These are phyloP conservation scores for Ischnura elegans DNA, from an alignment of 2,888 invertebrate species.

Conservation along the genomic window DNA sequence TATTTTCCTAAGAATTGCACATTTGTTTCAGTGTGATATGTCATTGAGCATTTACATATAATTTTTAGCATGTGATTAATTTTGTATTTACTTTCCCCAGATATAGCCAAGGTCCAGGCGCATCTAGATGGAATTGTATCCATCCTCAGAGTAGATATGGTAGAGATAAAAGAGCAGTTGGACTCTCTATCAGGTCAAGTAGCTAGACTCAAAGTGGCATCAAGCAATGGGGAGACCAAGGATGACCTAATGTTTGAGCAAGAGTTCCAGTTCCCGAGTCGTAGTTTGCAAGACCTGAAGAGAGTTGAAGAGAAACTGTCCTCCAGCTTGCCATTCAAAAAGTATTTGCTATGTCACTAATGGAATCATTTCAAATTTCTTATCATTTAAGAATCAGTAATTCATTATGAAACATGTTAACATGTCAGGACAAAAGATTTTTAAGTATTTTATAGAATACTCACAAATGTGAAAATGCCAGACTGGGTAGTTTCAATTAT, in stretches of 20 bases:
- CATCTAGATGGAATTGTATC: not conserved
- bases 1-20: not conserved
- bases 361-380: no score
- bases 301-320: not conserved
- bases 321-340: no score
- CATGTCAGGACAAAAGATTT: no score
- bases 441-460: no score
- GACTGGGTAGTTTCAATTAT: no score
- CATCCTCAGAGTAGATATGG: not conserved
- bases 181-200: not conserved
- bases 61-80: not conserved
- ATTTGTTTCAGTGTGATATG: not conserved
- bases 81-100: not conserved
- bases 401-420: no score
- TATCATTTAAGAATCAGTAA: no score
- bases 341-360: no score
- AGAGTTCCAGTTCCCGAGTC: not conserved
- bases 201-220: not conserved
- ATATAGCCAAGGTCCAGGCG: not conserved
- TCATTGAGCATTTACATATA: not conserved
- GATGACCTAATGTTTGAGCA: not conserved
- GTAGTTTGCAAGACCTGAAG: not conserved
- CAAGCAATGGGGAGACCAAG: not conserved
- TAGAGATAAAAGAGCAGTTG: not conserved
- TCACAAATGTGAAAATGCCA: no score